Conservation (phyloP, 1,140 invertebrate species). For the Eriocheir sinensis region DNA sequence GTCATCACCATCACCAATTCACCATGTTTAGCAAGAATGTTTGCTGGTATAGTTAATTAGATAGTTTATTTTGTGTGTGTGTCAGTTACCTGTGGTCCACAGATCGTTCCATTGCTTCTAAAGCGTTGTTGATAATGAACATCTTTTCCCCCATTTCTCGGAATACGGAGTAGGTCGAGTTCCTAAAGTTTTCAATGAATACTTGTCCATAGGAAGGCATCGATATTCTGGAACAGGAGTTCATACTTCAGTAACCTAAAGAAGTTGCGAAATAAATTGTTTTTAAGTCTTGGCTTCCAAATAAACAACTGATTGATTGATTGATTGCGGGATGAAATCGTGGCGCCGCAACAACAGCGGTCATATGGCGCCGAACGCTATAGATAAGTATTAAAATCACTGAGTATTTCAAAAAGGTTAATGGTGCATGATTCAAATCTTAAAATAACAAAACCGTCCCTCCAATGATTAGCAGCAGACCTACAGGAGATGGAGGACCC, state of each 20-base stretch:
- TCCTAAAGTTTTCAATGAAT: neutral
- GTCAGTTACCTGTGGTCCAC: neutral
- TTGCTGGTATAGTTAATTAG: no score
- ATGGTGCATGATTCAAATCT: no score
- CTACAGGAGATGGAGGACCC: no score
- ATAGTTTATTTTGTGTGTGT: neutral
- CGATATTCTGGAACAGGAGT: neutral
- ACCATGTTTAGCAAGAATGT: no score
- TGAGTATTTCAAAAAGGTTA: no score
- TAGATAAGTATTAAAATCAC: no score
- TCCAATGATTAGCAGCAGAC: neutral
- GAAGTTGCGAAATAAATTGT: neutral
- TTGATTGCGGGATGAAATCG: no score
- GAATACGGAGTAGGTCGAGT: neutral
- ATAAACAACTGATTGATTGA: no score
- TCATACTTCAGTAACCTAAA: neutral
- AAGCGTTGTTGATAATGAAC: neutral
- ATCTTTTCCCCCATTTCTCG: conserved; percentile 5
- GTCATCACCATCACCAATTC: no score
- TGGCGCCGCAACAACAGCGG: no score
- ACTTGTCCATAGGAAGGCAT: conserved; percentile 32
- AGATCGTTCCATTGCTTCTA: conserved; percentile 6
- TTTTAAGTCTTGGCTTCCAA: neutral
- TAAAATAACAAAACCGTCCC: neutral
- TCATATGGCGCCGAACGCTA: no score